Base-by-base conservation (phyloP, 1,140 invertebrate species). In the Aphidius gifuensis region DNA sequence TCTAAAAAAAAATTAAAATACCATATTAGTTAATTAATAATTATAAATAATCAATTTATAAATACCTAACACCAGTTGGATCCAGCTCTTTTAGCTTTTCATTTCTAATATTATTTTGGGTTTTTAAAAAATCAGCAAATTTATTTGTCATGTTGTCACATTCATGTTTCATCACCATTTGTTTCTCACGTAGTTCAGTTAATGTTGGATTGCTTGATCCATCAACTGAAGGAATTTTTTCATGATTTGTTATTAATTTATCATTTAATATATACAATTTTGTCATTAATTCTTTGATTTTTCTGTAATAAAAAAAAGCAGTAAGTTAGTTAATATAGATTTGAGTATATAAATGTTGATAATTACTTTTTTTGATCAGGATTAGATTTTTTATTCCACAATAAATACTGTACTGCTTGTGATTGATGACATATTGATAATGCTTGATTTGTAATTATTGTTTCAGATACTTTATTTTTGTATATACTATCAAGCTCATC, bases 21-120 rank as follows among this genome's bases (percentile, higher is more conserved):
- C 5, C 3, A 44, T 47, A n/a, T 11, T 48, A 39, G 23, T 39
- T 47, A 9, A 9, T 42, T 47, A 43, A 46, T 23, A 16, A 16
- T 47, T 38, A 46, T n/a, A 48, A 63, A 61, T 66, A 53, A 32
- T 53, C 3, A 38, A 5, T 39, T 6, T 48, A n/a, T 23, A 68
- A 62, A 71, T 64, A 78, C 75, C n/a, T 9, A 21, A 59, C 62
- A 11, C 69, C 58, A 6, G 63, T 46, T 47, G 76, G 76, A 68
- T 74, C 66, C 5, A 48, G 70, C 64, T 74, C 62, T 48, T 72
- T 9, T n/a, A 78, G 62, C 38, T 65, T 69, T 42, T 70, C 16
- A 39, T 65, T 71, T 38, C 50, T 53, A 3, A 66, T 46, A 7
- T 46, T 54, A 42, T 76, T 66, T 53, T 72, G 67, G 11, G 69